Conservation (phyloP, 2,888 invertebrate genomes). For the Anarsia innoxiella region DNA sequence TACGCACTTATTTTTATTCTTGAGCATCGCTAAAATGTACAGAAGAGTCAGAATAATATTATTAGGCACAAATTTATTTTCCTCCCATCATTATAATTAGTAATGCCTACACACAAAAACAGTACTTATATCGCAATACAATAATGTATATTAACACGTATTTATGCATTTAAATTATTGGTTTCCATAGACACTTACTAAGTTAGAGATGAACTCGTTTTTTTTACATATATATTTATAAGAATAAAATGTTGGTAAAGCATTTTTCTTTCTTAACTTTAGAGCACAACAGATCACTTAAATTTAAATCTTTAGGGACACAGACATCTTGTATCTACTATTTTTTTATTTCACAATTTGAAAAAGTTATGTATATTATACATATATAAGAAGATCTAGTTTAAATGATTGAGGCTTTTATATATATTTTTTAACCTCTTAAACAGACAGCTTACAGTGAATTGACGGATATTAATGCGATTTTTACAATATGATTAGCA, state of each 20-base stretch:
- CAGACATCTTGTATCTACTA: conserved; percentile 59
- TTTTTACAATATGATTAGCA: conserved; percentile 38
- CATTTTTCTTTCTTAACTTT: conserved; percentile 65
- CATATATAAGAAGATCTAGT: conserved; percentile 53
- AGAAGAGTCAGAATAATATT: conserved; percentile 45
- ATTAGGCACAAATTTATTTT: conserved; percentile 69
- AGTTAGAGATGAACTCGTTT: conserved; percentile 59
- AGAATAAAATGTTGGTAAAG: conserved; percentile 74
- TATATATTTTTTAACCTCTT: conserved; percentile 48
- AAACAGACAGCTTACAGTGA: conserved; percentile 65
- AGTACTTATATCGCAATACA: conserved; percentile 38
- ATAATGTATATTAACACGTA: conserved; percentile 52
- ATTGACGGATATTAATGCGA: conserved; percentile 62
- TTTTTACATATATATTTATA: conserved; percentile 73
- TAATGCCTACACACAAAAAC: conserved; percentile 57
- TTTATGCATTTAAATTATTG: conserved; percentile 52
- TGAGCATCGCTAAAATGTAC: conserved; percentile 70
- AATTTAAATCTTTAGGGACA: conserved; percentile 56
- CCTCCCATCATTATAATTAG: conserved; percentile 25
- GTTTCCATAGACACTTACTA: conserved; percentile 70
- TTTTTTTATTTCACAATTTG: conserved; percentile 46
- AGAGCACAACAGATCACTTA: conserved; percentile 67
- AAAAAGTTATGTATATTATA: too few relatives aligned
- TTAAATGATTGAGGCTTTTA: conserved; percentile 52
- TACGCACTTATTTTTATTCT: conserved; percentile 64